Conservation (phyloP, 2,113 vertebrate species). For the Aptenodytes forsteri region DNA sequence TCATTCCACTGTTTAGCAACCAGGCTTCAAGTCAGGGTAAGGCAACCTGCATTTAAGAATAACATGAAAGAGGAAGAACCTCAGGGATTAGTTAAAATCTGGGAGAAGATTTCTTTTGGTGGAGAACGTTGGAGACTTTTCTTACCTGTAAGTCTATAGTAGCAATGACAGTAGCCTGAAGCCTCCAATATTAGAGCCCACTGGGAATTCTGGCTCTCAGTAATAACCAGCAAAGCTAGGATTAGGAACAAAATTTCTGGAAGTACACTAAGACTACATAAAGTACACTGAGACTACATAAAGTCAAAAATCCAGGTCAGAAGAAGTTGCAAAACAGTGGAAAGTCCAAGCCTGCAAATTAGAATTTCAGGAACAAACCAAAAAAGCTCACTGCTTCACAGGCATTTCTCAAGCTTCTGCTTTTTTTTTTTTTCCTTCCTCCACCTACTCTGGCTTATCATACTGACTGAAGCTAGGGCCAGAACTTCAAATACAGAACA, state of each 20-base stretch:
- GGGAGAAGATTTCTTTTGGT: neutral
- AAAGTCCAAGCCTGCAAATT: constrained; percentile 41
- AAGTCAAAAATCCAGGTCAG: constrained; percentile 27
- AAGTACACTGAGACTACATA: neutral
- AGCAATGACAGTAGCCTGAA: neutral
- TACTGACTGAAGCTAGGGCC: neutral
- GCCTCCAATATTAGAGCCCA: neutral
- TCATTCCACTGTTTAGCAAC: neutral
- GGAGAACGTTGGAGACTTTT: neutral
- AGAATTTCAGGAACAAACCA: constrained; percentile 59
- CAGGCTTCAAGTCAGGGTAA: neutral
- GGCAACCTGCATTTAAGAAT: neutral
- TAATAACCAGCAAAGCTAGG: neutral
- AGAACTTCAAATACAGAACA: neutral
- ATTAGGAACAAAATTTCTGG: neutral
- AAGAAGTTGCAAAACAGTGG: constrained; percentile 40
- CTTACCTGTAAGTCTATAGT: neutral
- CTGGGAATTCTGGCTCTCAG: neutral
- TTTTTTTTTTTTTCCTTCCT: neutral
- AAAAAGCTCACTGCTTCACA: constrained; percentile 34
- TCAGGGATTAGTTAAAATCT: neutral
- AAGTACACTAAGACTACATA: neutral
- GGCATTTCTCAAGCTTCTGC: constrained; percentile 38
- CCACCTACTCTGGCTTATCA: neutral
- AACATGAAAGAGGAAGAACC: neutral